These are phyloP conservation scores for Limosa lapponica DNA, from an alignment of 2,797 vertebrate species.

Conservation along the genomic window DNA sequence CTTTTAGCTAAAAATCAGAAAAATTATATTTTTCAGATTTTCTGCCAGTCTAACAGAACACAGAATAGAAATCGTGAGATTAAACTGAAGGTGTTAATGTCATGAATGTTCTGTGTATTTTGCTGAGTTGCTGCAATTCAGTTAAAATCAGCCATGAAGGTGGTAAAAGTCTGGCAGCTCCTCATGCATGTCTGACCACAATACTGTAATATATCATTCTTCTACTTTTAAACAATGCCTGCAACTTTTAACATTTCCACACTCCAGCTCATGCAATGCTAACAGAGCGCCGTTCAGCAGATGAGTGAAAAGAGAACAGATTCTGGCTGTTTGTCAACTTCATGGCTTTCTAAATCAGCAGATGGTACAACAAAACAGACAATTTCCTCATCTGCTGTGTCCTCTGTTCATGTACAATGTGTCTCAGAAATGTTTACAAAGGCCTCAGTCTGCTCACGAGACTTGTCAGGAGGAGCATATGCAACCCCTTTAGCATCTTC, in stretches of 20 bases:
- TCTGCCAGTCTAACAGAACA: background rate
- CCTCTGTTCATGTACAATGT: constrained; percentile 15
- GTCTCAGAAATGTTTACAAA: constrained; percentile 43
- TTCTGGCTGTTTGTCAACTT: constrained; percentile 51
- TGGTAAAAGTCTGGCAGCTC: constrained; percentile 6
- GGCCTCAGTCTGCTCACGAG: background rate
- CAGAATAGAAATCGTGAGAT: background rate
- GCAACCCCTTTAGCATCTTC: background rate
- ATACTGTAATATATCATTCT: constrained; percentile 3
- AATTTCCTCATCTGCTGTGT: constrained; percentile 48
- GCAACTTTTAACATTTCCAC: constrained; percentile 19
- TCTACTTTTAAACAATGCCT: constrained; percentile 16
- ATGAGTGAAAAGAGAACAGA: constrained; percentile 58
- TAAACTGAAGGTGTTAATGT: background rate
- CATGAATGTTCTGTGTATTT: background rate
- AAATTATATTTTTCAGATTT: background rate
- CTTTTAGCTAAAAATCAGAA: background rate
- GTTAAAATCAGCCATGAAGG: constrained; percentile 16
- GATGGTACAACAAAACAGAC: constrained; percentile 68
- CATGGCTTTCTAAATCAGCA: constrained; percentile 58
- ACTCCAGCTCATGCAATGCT: constrained; percentile 9
- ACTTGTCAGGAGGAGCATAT: background rate
- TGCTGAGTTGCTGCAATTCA: background rate
- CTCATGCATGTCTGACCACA: background rate
- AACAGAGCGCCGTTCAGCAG: constrained; percentile 1